These are phyloP conservation scores for Heliconius congener DNA, from an alignment of 1,140 invertebrate genomes.

Conservation along the genomic window DNA sequence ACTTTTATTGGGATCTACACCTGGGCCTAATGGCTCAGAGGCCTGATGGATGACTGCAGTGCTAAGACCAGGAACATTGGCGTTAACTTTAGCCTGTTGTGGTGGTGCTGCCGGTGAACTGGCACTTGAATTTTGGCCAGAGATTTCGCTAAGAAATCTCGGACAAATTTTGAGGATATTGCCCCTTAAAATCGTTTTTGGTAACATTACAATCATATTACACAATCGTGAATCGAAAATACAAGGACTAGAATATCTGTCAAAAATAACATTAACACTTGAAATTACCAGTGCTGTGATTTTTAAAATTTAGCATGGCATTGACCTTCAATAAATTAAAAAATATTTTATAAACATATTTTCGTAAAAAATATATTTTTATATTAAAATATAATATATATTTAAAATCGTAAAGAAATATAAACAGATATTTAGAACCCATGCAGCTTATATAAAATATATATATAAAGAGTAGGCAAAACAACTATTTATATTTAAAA, in stretches of 20 bases:
- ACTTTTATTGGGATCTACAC: slow-evolving; percentile 85
- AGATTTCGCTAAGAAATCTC: slow-evolving; percentile 57
- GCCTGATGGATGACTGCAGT: slow-evolving; percentile 83
- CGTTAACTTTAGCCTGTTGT: slow-evolving; percentile 37
- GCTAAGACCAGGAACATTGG: slow-evolving; percentile 85
- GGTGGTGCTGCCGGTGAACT: slow-evolving; percentile 35
- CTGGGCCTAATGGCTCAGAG: slow-evolving; percentile 85
- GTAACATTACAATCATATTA: slow-evolving; percentile 49
- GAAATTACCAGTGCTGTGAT: neutral
- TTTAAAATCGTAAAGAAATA: too few relatives aligned
- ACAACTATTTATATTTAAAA: neutral
- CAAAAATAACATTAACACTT: slow-evolving; percentile 8
- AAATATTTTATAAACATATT: neutral
- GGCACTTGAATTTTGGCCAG: slow-evolving; percentile 43
- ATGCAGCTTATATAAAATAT: neutral
- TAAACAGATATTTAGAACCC: too few relatives aligned
- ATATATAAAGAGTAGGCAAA: neutral
- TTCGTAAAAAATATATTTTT: neutral
- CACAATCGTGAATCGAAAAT: slow-evolving; percentile 47
- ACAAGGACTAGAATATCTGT: neutral
- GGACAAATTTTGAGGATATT: slow-evolving; percentile 39
- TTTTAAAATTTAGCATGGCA: neutral
- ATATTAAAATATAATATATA: too few relatives aligned
- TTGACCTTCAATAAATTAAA: neutral
- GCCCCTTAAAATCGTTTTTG: slow-evolving; percentile 33